Percentiles rank a stretch among this genome's conserved stretches.
Conservation (phyloP, 1,140 invertebrate genomes). For the Drosophila hydei region DNA sequence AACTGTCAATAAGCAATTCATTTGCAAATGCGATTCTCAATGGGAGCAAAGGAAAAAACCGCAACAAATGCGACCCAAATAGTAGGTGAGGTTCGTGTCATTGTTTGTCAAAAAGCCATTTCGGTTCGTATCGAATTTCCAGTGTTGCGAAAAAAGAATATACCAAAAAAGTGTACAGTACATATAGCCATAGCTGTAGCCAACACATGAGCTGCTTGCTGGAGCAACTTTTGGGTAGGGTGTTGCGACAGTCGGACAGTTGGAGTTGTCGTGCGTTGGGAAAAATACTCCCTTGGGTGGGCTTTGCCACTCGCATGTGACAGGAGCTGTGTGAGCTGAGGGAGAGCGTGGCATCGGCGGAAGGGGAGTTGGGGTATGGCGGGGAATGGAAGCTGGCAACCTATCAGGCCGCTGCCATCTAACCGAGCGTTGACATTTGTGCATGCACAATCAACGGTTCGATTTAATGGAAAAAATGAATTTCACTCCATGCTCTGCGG, state of each 20-base stretch:
- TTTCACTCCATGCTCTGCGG: slow-evolving; percentile 68
- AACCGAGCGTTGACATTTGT: slow-evolving; percentile 79
- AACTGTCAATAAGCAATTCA: slow-evolving; percentile 82
- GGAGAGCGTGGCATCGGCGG: slow-evolving; percentile 1
- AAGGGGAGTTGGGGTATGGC: neutral
- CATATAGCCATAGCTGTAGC: neutral
- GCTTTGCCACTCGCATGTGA: slow-evolving; percentile 35
- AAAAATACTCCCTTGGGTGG: slow-evolving; percentile 42
- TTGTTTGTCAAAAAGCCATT: slow-evolving; percentile 82
- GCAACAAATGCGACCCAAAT: slow-evolving; percentile 30
- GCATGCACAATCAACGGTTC: slow-evolving; percentile 78
- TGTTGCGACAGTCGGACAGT: slow-evolving; percentile 18
- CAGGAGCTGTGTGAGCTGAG: slow-evolving; percentile 27
- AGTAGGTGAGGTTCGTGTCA: slow-evolving; percentile 73
- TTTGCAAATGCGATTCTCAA: slow-evolving; percentile 72
- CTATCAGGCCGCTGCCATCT: slow-evolving; percentile 70
- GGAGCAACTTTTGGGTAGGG: slow-evolving; percentile 35
- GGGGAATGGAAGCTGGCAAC: slow-evolving; percentile 45
- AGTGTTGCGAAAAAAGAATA: slow-evolving; percentile 31
- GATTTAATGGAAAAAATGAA: slow-evolving; percentile 83
- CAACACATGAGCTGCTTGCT: slow-evolving; percentile 12
- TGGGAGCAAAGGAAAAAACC: slow-evolving; percentile 43
- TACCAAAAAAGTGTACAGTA: neutral
- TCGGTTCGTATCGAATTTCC: slow-evolving; percentile 71
- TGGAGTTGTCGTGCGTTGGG: slow-evolving; percentile 20